These are phyloP conservation scores for Myotis davidii DNA, from an alignment of 2,113 vertebrate genomes.

Conservation along the genomic window DNA sequence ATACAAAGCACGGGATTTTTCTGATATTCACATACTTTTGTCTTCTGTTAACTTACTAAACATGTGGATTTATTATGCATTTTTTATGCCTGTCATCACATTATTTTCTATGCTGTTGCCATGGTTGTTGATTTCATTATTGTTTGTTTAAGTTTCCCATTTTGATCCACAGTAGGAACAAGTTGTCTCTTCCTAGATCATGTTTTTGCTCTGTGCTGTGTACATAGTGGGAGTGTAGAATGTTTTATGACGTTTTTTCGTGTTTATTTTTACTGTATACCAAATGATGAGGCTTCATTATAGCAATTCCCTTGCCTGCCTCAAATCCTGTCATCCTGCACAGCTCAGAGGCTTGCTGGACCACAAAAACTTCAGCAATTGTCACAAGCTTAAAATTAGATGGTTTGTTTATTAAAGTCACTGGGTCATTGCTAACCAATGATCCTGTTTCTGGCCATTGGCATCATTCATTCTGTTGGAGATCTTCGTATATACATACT, in stretches of 20 bases:
- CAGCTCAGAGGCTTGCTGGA: constrained; percentile 24
- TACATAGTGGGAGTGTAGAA: neutral
- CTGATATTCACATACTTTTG: neutral
- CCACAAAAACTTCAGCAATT: constrained; percentile 31
- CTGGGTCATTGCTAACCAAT: neutral
- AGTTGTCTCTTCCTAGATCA: neutral
- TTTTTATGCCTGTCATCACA: neutral
- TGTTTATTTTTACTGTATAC: constrained; percentile 54
- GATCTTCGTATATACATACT: neutral
- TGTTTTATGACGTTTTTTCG: constrained; percentile 49
- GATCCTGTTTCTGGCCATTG: neutral
- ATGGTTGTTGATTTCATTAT: constrained; percentile 15
- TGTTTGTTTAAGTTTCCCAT: neutral
- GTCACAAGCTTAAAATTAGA: constrained; percentile 59
- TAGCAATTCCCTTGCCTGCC: constrained; percentile 55
- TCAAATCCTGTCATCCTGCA: constrained; percentile 70
- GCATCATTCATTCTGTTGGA: constrained; percentile 1
- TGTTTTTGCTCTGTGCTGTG: constrained; percentile 12
- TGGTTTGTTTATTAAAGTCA: constrained; percentile 40
- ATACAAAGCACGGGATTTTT: neutral
- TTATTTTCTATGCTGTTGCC: neutral
- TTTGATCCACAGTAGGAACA: constrained; percentile 32
- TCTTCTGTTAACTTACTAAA: neutral
- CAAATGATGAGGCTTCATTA: constrained; percentile 67
- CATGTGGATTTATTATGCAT: neutral